These are phyloP conservation scores for Apodemia hepburni DNA, from an alignment of 2,888 invertebrate genomes.

Conservation along the genomic window DNA sequence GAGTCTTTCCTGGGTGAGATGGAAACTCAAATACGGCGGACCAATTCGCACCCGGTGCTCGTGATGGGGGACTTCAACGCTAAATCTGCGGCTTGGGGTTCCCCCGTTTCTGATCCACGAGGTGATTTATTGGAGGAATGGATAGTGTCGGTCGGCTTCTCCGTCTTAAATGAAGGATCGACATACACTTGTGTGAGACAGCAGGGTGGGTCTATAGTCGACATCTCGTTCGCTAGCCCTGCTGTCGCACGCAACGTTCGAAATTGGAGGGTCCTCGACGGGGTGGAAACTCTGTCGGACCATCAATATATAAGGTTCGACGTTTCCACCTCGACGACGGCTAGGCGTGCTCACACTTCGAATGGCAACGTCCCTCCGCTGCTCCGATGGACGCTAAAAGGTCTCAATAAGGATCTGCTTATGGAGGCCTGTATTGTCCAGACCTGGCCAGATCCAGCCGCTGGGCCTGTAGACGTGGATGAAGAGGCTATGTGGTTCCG, in stretches of 20 bases:
- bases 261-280: conserved; percentile 25
- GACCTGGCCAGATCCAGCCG: conserved; percentile 18
- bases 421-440: conserved; percentile 27
- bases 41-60: not conserved
- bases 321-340: not conserved
- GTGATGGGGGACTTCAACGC: conserved; percentile 30
- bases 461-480: not conserved
- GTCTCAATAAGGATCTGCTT: conserved; percentile 19
- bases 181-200: conserved; percentile 30
- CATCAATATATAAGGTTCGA: conserved; percentile 25
- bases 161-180: conserved; percentile 26
- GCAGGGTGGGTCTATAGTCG: conserved; percentile 32
- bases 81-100: conserved; percentile 31
- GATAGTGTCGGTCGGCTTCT: conserved; percentile 21
- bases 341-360: not conserved
- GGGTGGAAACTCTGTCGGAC: conserved; percentile 27
- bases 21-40: not conserved
- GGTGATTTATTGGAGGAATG: conserved; percentile 29
- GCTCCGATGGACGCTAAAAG: conserved; percentile 26
- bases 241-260: conserved; percentile 19
- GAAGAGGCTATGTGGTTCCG: conserved; percentile 18
- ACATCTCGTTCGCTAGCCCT: conserved; percentile 25
- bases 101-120: conserved; percentile 23
- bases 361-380: not conserved
- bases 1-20: not conserved